phyloP scores from a whole-genome alignment of 2,888 invertebrate genomes.

The Platerodrilus igneus region DNA sequence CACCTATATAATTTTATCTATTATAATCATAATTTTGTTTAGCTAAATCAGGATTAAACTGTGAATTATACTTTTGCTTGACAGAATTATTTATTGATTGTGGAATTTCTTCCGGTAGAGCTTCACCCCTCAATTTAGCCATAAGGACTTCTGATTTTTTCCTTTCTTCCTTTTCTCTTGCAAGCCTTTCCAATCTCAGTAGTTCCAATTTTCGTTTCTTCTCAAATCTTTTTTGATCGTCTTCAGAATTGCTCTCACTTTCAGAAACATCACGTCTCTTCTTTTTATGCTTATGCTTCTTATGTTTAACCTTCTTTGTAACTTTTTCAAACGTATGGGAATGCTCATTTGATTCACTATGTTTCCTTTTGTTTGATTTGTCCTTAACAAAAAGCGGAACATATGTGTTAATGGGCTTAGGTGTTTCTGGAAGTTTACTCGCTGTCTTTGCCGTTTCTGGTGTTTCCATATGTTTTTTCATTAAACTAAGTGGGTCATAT shows the following conservation, averaged over 20 bases:
- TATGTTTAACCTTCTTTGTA: slow-evolving; percentile 31
- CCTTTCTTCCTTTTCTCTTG: slow-evolving; percentile 77
- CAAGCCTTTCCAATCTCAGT: slow-evolving; percentile 71
- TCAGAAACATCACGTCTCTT: slow-evolving; percentile 27
- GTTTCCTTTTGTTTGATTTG: slow-evolving; percentile 28
- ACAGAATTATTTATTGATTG: slow-evolving; percentile 25
- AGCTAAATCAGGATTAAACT: slow-evolving; percentile 90
- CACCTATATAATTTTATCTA: too few relatives aligned
- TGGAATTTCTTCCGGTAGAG: slow-evolving; percentile 30
- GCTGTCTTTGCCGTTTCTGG: slow-evolving; percentile 34
- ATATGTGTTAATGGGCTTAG: slow-evolving; percentile 33
- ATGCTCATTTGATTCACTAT: slow-evolving; percentile 34
- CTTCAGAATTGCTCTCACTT: slow-evolving; percentile 22
- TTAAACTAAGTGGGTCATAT: slow-evolving; percentile 70
- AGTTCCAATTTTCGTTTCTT: slow-evolving; percentile 54
- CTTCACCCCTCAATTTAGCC: slow-evolving; percentile 60
- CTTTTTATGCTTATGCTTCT: slow-evolving; percentile 39
- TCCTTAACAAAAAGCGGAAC: slow-evolving; percentile 17
- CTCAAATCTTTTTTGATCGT: slow-evolving; percentile 35
- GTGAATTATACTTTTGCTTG: slow-evolving; percentile 86
- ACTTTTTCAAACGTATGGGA: too few relatives aligned
- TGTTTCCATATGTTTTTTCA: slow-evolving; percentile 52
- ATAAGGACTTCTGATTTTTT: slow-evolving; percentile 65
- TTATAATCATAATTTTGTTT: slow-evolving; percentile 69
- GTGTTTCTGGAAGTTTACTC: slow-evolving; percentile 42